Base-by-base conservation (phyloP, 2,888 invertebrate species). In the Ochlodes sylvanus region DNA sequence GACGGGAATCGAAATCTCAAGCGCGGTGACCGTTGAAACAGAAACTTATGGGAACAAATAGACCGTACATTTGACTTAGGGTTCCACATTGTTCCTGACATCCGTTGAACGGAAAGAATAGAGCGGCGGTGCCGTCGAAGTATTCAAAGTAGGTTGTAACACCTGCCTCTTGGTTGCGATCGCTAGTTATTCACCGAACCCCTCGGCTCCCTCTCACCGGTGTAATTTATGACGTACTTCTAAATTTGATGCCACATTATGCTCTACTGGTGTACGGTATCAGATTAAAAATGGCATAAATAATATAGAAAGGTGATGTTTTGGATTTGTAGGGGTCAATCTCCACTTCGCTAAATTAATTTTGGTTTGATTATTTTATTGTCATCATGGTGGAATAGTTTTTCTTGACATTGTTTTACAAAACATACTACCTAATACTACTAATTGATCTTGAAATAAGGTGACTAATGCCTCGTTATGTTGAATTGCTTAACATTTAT, bases 121-220 rank as follows among this genome's bases (percentile, higher is more conserved):
- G 65, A 66, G 57, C 60, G 65, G 65, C 65, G 65, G 65, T 60
- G 42, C 65, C 65, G 65, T 66, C 58, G 65, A 60, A 60, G 65
- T 66, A 66, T 66, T 60, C 58, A 60, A 66, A 54, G 66, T 66
- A 66, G 60, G 66, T 58, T 58, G 65, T 66, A 60, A 66, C 66
- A 66, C 66, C 66, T 66, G 66, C 66, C 66, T 65, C 65, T 58
- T 65, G 41, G 66, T 66, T 66, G 60, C 65, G 58, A 66, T 50
- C 65, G 65, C 65, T 58, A 50, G 50, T 66, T 60, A 66, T 66
- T 60, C 58, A 66, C n/a, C 17, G 65, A 66, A 58, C 65, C 65
- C 57, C 64, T 57, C 47, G 38, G 57, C 50, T 58, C 65, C 57
- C 42, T 54, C 66, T 52, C 52, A 60, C 65, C 57, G 57, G 63